Evolutionary conservation across 2,113 vertebrate genomes (phyloP).

Genomic region (Mormyrus iriodes): DNA sequence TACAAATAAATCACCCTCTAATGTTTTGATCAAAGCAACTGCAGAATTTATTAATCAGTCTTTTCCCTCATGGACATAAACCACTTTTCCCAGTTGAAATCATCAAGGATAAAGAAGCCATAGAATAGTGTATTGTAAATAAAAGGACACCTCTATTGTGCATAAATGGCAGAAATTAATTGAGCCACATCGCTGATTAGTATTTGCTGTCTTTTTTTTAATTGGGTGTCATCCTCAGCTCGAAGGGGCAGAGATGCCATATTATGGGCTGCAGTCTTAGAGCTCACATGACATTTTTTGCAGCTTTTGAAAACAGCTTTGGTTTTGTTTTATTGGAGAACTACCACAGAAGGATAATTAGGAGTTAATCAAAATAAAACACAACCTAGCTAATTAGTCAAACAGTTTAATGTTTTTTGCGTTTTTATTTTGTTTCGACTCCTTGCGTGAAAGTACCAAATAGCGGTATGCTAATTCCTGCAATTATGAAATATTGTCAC

Average conservation of each 20-base stretch:
- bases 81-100: not conserved
- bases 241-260: not conserved
- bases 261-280: not conserved
- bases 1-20: not conserved
- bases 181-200: not conserved
- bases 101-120: not conserved
- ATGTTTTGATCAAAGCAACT: not conserved
- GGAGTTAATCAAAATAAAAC: not conserved
- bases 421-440: not conserved
- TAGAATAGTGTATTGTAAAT: not conserved
- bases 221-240: not conserved
- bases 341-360: not conserved
- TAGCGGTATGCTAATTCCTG: not conserved
- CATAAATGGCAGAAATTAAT: constrained; percentile 12
- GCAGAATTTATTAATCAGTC: not conserved
- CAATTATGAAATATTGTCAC: not conserved
- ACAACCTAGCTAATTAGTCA: not conserved
- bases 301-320: not conserved
- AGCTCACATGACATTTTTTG: not conserved
- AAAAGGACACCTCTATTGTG: constrained; percentile 10
- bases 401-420: not conserved
- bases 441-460: not conserved
- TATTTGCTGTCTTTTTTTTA: constrained; percentile 11
- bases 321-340: not conserved
- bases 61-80: not conserved